Conservation (phyloP, 53 echinoderm and acorn worm species). For the Luidia sarsii region DNA sequence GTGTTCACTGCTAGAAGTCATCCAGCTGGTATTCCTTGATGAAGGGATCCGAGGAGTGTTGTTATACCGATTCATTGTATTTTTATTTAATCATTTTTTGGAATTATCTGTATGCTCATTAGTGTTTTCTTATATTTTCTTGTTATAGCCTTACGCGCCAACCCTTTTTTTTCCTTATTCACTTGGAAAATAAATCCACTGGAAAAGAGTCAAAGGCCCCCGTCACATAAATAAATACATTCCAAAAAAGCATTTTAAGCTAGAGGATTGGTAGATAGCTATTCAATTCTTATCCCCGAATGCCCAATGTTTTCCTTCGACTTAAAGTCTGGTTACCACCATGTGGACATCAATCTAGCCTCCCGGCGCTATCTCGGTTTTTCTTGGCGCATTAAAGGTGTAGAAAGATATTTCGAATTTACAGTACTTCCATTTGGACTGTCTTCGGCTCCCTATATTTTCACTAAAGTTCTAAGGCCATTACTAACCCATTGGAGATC, state of each 20-base stretch:
- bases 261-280: neutral
- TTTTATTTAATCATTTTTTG: too few species aligned
- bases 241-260: neutral
- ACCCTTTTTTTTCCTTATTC: neutral
- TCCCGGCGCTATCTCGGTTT: neutral
- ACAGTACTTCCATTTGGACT: constrained; percentile 14
- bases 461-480: constrained; percentile 12
- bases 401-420: constrained; percentile 3
- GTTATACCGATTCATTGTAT: too few species aligned
- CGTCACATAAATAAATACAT: neutral
- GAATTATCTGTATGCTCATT: too few species aligned
- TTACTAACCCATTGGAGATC: constrained; percentile 16
- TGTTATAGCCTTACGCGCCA: too few species aligned
- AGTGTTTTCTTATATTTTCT: too few species aligned
- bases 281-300: neutral
- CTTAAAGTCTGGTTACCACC: constrained; percentile 8
- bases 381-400: neutral
- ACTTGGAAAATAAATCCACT: neutral
- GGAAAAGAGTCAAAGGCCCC: too few species aligned
- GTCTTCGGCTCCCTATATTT: constrained; percentile 9
- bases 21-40: too few species aligned
- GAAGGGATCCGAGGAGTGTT: too few species aligned
- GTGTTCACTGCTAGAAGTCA: too few species aligned
- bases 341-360: neutral
- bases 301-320: neutral